A percentile compares a stretch with the other conserved stretches of the same genome.
These are phyloP conservation scores for Tipula unca DNA, from an alignment of 2,888 invertebrate species.

Conservation along the genomic window DNA sequence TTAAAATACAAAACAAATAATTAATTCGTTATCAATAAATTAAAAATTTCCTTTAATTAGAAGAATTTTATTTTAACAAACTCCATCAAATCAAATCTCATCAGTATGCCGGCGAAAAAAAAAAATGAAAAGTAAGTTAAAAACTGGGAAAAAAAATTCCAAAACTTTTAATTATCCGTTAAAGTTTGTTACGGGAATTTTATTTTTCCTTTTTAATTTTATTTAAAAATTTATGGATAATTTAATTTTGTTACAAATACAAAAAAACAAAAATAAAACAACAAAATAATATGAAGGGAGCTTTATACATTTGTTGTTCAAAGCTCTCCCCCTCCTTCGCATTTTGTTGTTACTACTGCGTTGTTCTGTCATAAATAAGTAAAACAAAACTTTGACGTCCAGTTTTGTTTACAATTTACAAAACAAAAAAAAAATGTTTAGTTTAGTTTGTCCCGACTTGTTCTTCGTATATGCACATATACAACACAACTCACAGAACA, in stretches of 20 bases:
- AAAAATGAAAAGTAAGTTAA: background rate
- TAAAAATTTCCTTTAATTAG: background rate
- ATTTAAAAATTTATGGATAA: slow-evolving; percentile 14
- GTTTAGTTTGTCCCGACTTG: background rate
- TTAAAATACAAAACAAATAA: background rate
- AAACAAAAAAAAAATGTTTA: background rate
- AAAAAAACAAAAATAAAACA: background rate
- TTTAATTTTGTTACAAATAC: background rate
- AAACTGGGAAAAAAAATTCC: background rate
- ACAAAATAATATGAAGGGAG: background rate
- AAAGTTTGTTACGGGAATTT: background rate
- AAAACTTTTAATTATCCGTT: slow-evolving; percentile 2
- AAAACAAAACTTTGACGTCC: background rate
- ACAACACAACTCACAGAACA: background rate
- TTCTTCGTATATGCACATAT: background rate
- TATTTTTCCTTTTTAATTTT: background rate
- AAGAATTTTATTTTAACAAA: background rate
- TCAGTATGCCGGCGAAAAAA: background rate
- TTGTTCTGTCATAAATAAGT: background rate
- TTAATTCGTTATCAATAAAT: background rate
- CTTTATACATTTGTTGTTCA: background rate
- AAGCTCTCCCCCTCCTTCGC: background rate
- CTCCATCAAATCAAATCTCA: background rate
- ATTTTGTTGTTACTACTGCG: background rate
- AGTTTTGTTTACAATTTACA: background rate